Conservation (phyloP, 2,888 invertebrate genomes). For the Coleophora deauratella region DNA sequence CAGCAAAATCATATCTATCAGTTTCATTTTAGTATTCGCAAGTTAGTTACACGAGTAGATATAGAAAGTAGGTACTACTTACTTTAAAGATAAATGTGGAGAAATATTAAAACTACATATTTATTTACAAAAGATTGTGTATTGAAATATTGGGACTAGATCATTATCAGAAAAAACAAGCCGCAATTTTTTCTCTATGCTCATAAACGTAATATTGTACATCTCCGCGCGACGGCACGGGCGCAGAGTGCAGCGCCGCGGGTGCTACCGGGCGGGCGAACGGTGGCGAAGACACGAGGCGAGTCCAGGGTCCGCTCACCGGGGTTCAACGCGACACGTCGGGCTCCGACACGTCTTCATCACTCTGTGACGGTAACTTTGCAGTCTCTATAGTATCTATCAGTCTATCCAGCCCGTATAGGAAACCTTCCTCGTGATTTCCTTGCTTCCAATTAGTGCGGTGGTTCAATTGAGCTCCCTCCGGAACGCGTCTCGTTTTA, state of each 20-base stretch:
- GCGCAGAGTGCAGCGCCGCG: slow-evolving; percentile 30
- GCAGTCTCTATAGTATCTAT: slow-evolving; percentile 77
- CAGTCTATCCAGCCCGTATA: slow-evolving; percentile 93
- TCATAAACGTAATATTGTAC: slow-evolving; percentile 46
- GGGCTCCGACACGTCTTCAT: slow-evolving; percentile 43
- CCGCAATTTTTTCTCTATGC: slow-evolving; percentile 54
- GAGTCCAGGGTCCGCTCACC: slow-evolving; percentile 54
- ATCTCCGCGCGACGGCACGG: slow-evolving; percentile 46
- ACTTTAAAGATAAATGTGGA: too few species aligned
- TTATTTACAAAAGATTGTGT: slow-evolving; percentile 24
- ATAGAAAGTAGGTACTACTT: too few species aligned
- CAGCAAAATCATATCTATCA: too few species aligned
- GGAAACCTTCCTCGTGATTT: slow-evolving; percentile 97
- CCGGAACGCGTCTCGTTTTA: slow-evolving; percentile 86
- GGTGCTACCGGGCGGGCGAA: slow-evolving; percentile 38
- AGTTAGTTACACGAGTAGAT: too few species aligned
- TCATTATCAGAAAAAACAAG: slow-evolving; percentile 36
- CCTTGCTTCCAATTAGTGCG: slow-evolving; percentile 89
- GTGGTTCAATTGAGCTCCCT: slow-evolving; percentile 82
- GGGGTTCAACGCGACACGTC: slow-evolving; percentile 63
- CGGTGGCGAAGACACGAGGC: slow-evolving; percentile 48
- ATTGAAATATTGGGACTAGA: slow-evolving; percentile 61
- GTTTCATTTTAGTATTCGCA: too few species aligned
- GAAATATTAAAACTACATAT: too few species aligned
- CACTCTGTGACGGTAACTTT: slow-evolving; percentile 31